Evolutionary conservation across 2,797 vertebrate species (phyloP), one percentile per base, ranked within the genome.

Genomic region (Dendrocincla tyrannina): DNA sequence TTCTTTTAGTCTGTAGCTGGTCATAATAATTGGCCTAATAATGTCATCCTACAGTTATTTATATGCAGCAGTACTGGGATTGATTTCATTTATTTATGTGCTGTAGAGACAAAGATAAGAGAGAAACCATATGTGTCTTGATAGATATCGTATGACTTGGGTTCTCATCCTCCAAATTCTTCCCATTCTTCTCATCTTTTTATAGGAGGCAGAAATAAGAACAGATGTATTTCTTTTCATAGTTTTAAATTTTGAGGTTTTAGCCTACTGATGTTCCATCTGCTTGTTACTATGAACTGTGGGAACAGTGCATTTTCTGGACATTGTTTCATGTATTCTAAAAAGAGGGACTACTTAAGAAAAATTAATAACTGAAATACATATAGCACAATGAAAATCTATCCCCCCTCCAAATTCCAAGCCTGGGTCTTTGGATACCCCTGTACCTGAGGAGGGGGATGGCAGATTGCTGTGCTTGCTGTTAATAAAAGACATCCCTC

Each of bases 91-190:
- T 92, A 81, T 93, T 86, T 82, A 67, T 88, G 23, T 66, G 32
- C 76, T 78, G 58, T n/a, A 55, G 47, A 79, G 88, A 85, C 55
- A 82, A 69, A 90, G 76, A 76, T 62, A 73, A 76, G 86, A 95
- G 77, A 44, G 86, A 79, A 93, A 66, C 85, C 83, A 85, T 87
- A 79, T 89, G 94, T 13, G 18, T 91, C 81, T 84, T 94, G 93
- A 94, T 94, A 49, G 67, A 39, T 93, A 42, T 70, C 81, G 44
- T 92, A 94, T 96, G 92, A 95, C 49, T 94, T 46, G 76, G 52
- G 16, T 90, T 74, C 50, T 93, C 81, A 67, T 85, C 88, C 63
- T 82, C 67, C 35, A 81, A 82, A 93, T 95, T 95, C 80, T 80
- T 95, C 73, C 74, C 81, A 62, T 94, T 94, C 77, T 67, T 32